A percentile compares a stretch with the other conserved stretches of the same genome.
Conservation (phyloP, 2,113 vertebrate species). For the Cromileptes altivelis region DNA sequence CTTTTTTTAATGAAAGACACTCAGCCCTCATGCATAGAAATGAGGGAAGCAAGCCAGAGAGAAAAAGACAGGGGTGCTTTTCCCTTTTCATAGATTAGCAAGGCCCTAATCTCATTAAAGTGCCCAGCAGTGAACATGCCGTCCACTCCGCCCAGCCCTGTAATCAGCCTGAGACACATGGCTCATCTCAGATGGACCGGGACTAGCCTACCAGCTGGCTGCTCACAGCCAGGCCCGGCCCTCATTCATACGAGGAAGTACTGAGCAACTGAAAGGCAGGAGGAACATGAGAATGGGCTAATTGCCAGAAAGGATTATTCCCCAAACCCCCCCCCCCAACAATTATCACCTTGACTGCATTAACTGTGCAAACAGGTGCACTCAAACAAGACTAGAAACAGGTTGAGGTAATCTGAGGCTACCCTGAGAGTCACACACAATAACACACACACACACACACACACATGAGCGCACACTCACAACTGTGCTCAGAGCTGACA, state of each 20-base stretch:
- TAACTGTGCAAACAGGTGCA: conserved; percentile 98
- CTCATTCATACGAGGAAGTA: conserved; percentile 57
- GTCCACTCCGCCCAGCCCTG: conserved; percentile 79
- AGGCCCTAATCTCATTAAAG: conserved; percentile 86
- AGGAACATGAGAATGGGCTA: conserved; percentile 72
- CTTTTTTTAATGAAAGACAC: conserved; percentile 62
- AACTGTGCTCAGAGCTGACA: conserved; percentile 12
- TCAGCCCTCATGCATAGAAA: conserved; percentile 72
- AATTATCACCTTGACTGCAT: conserved; percentile 95
- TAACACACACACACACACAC: conserved; percentile 1
- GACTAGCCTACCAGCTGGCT: conserved; percentile 70
- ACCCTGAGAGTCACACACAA: conserved; percentile 26
- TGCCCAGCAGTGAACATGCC: conserved; percentile 78
- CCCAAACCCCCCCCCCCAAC: conserved; percentile 52
- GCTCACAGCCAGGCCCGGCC: conserved; percentile 43
- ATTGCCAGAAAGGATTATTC: conserved; percentile 94
- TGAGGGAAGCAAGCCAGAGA: conserved; percentile 57
- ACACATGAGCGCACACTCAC: conserved; percentile 53
- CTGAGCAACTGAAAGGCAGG: conserved; percentile 43
- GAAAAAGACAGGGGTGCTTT: conserved; percentile 66
- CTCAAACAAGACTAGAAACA: conserved; percentile 90
- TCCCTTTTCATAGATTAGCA: conserved; percentile 86
- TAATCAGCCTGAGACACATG: conserved; percentile 78
- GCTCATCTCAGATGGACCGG: conserved; percentile 79
- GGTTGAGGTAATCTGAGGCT: conserved; percentile 90